These are phyloP conservation scores for Myoxocephalus aenaeus DNA, from an alignment of 2,797 vertebrate species.

Conservation along the genomic window DNA sequence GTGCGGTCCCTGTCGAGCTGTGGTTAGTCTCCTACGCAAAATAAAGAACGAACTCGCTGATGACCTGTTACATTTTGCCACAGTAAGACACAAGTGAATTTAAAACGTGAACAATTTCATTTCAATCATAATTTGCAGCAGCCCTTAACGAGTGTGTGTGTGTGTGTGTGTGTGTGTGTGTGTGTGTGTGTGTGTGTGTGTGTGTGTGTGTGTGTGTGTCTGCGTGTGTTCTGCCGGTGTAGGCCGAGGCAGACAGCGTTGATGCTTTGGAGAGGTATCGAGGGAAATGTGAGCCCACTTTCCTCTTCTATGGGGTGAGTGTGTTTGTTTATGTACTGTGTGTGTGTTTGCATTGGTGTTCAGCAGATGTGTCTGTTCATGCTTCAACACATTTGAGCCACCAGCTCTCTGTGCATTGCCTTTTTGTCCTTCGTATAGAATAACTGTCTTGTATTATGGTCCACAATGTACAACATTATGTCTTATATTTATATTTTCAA, in stretches of 20 bases:
- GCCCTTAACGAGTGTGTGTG: neutral
- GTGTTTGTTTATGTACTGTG: constrained; percentile 15
- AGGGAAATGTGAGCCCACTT: constrained; percentile 93
- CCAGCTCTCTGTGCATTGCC: neutral
- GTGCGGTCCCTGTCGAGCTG: constrained; percentile 94
- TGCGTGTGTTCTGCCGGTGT: constrained; percentile 30
- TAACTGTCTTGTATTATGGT: neutral
- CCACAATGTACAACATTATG: neutral
- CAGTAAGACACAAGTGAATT: constrained; percentile 81
- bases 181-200: too few relatives aligned
- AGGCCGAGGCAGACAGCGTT: constrained; percentile 93
- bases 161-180: neutral
- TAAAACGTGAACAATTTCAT: neutral
- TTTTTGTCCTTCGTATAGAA: neutral
- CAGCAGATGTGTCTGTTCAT: neutral
- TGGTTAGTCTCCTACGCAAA: constrained; percentile 92
- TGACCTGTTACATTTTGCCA: constrained; percentile 91
- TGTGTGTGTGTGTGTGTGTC: constrained; percentile 5
- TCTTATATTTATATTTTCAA: neutral
- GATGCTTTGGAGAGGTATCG: constrained; percentile 90
- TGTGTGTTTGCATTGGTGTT: constrained; percentile 34
- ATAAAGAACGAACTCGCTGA: constrained; percentile 91
- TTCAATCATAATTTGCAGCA: neutral
- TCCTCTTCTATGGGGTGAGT: constrained; percentile 93
- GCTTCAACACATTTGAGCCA: neutral